phyloP scores from a whole-genome alignment of 1,140 invertebrate species.

The Lepidurus arcticus region DNA sequence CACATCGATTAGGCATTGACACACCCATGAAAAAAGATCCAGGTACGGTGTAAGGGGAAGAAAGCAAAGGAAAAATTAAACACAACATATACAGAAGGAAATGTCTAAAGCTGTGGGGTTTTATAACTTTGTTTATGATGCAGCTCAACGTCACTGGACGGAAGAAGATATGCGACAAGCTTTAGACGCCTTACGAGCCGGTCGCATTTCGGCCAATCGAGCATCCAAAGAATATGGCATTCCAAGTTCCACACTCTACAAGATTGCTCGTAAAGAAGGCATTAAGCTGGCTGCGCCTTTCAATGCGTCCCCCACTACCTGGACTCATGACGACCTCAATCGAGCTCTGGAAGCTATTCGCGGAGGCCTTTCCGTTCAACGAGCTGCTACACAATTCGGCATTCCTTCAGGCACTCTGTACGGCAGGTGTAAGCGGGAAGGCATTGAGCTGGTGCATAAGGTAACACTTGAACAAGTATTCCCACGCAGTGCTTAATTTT shows the following conservation, averaged over 20 bases:
- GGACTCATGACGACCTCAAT: slow-evolving; percentile 74
- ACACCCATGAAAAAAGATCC: slow-evolving; percentile 66
- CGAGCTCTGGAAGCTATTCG: slow-evolving; percentile 71
- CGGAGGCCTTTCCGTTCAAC: slow-evolving; percentile 74
- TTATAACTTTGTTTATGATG: neutral
- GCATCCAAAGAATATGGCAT: slow-evolving; percentile 87
- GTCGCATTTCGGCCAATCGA: slow-evolving; percentile 80
- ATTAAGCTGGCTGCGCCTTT: slow-evolving; percentile 79
- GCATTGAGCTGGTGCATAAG: slow-evolving; percentile 61
- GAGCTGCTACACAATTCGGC: slow-evolving; percentile 73
- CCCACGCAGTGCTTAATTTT: neutral
- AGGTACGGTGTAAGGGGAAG: slow-evolving; percentile 5
- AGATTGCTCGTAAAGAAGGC: slow-evolving; percentile 79
- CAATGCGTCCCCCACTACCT: slow-evolving; percentile 82
- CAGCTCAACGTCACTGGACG: slow-evolving; percentile 55
- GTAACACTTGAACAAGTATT: neutral
- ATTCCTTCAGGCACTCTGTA: slow-evolving; percentile 80
- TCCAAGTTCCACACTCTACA: slow-evolving; percentile 80
- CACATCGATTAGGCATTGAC: slow-evolving; percentile 75
- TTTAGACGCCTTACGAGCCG: slow-evolving; percentile 68
- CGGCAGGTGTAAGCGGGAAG: slow-evolving; percentile 77
- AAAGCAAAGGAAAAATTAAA: neutral
- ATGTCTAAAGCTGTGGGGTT: neutral
- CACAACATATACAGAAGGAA: neutral
- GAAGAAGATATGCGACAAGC: slow-evolving; percentile 74